Conservation (phyloP, 2,113 vertebrate genomes). For the Sinocyclocheilus rhinocerous region DNA sequence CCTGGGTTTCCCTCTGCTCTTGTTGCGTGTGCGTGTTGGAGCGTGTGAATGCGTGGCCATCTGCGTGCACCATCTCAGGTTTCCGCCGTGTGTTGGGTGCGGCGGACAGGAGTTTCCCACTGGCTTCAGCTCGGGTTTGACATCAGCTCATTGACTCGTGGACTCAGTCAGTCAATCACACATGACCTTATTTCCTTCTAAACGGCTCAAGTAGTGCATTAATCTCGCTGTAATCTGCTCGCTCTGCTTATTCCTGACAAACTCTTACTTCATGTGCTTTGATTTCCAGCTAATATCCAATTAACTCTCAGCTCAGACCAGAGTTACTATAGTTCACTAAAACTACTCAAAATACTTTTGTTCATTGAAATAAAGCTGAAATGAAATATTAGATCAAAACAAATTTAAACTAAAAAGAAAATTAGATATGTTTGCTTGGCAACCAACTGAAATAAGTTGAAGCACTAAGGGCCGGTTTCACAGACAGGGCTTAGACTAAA, state of each 20-base stretch:
- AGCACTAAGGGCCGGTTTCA: neutral
- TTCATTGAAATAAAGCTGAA: neutral
- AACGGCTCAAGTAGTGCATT: neutral
- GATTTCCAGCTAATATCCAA: constrained; percentile 21
- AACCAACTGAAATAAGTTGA: neutral
- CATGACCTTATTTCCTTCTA: neutral
- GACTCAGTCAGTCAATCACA: neutral
- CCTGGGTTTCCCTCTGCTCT: neutral
- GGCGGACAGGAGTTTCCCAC: neutral
- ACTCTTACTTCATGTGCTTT: neutral
- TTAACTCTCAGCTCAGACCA: constrained; percentile 4
- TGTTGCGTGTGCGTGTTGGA: neutral
- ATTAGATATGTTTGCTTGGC: neutral
- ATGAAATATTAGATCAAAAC: too few species aligned
- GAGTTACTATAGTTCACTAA: neutral
- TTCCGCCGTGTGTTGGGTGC: neutral
- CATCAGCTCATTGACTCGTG: neutral
- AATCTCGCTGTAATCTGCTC: neutral
- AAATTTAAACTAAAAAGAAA: neutral
- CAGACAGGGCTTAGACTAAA: too few species aligned
- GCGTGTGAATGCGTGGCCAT: neutral
- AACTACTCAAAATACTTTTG: neutral
- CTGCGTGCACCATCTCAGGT: neutral
- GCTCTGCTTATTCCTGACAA: neutral
- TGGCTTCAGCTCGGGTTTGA: neutral